Conservation (phyloP, 2,888 invertebrate genomes). For the Troides aeacus region DNA sequence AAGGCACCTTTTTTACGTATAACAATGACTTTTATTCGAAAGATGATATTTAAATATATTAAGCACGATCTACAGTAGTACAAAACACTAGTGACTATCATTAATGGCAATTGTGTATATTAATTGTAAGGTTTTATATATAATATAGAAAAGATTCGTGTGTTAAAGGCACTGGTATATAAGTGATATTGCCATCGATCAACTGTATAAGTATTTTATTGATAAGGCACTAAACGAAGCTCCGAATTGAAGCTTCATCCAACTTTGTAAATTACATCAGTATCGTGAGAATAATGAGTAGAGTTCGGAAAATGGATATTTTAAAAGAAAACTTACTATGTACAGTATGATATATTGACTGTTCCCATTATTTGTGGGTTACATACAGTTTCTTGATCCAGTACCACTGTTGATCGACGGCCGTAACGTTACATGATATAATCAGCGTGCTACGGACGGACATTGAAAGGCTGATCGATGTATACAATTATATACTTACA, state of each 20-base stretch:
- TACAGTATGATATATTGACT: too few relatives aligned
- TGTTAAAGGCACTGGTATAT: slow-evolving; percentile 32
- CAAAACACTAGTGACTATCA: slow-evolving; percentile 69
- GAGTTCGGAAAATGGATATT: too few relatives aligned
- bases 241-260: too few relatives aligned
- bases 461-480: slow-evolving; percentile 34
- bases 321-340: too few relatives aligned
- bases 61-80: slow-evolving; percentile 53
- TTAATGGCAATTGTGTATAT: slow-evolving; percentile 58
- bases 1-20: neutral
- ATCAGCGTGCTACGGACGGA: slow-evolving; percentile 52
- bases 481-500: slow-evolving; percentile 8
- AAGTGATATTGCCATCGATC: neutral
- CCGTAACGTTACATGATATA: neutral
- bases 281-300: too few relatives aligned
- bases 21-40: slow-evolving; percentile 32
- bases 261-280: too few relatives aligned
- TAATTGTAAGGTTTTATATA: slow-evolving; percentile 6
- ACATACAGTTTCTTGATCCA: too few relatives aligned
- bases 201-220: too few relatives aligned
- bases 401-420: too few relatives aligned
- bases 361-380: too few relatives aligned
- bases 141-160: neutral
- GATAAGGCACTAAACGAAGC: too few relatives aligned
- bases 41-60: slow-evolving; percentile 32